These are phyloP conservation scores for Cetoscarus ocellatus DNA, from an alignment of 2,797 vertebrate genomes.

Conservation along the genomic window DNA sequence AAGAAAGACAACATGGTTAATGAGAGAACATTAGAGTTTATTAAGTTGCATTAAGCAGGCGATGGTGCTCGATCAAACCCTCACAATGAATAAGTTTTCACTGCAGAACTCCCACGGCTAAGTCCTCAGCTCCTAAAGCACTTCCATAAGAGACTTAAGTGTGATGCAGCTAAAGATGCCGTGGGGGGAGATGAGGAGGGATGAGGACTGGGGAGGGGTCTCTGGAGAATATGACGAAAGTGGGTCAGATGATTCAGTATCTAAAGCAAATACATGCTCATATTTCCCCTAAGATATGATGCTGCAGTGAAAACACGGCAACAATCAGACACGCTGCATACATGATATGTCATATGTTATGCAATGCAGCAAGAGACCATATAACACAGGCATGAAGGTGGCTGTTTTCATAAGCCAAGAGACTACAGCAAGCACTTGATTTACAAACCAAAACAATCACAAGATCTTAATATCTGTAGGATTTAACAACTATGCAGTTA, in stretches of 20 bases:
- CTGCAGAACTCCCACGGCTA: constrained; percentile 56
- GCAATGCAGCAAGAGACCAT: constrained; percentile 9
- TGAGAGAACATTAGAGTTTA: constrained; percentile 33
- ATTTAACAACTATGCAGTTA: constrained; percentile 5
- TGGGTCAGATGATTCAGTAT: constrained; percentile 79
- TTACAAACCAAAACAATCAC: not conserved
- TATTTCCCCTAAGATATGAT: constrained; percentile 52
- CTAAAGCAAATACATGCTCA: constrained; percentile 77
- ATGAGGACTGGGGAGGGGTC: constrained; percentile 23
- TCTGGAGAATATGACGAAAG: constrained; percentile 70
- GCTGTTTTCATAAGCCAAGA: constrained; percentile 10
- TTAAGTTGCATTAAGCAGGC: constrained; percentile 40
- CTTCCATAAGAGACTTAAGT: constrained; percentile 64
- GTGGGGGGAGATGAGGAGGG: constrained; percentile 31
- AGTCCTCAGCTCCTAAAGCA: constrained; percentile 39
- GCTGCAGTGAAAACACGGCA: constrained; percentile 55
- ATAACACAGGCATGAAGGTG: not conserved
- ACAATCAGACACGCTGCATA: constrained; percentile 22
- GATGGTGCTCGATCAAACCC: constrained; percentile 47
- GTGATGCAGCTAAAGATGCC: constrained; percentile 52
- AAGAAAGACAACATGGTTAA: constrained; percentile 22
- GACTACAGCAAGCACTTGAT: not conserved
- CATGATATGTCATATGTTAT: constrained; percentile 7
- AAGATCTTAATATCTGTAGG: not conserved
- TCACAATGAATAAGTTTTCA: constrained; percentile 48